A percentile compares a stretch with the other conserved stretches of the same genome.
Conservation (phyloP, 2,113 vertebrate species). For the Pelmatolapia mariae region DNA sequence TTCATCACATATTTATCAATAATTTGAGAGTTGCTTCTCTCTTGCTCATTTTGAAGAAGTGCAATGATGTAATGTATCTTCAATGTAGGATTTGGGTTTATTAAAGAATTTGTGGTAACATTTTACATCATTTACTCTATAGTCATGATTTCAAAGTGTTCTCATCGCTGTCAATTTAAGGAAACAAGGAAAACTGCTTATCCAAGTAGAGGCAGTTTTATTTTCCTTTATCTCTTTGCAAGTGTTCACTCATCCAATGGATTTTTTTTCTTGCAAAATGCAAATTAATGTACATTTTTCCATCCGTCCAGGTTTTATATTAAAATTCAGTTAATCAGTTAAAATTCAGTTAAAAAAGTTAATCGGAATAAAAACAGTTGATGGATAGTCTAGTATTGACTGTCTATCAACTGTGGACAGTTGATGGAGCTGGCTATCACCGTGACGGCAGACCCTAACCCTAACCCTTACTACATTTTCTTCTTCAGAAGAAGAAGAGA, state of each 20-base stretch:
- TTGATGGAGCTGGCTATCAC: no score
- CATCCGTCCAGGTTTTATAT: not conserved
- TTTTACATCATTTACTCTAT: not conserved
- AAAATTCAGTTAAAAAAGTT: not conserved
- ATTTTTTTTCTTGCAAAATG: not conserved
- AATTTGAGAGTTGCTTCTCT: not conserved
- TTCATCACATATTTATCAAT: constrained; percentile 21
- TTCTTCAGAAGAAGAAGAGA: not conserved
- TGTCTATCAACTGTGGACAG: no score
- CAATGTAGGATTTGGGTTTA: not conserved
- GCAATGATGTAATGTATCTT: not conserved
- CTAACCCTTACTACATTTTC: no score
- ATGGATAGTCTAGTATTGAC: not conserved
- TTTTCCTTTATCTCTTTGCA: not conserved
- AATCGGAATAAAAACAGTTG: not conserved
- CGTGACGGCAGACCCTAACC: no score
- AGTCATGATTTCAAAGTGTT: not conserved
- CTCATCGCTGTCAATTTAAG: not conserved
- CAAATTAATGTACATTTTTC: not conserved
- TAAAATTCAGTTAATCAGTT: not conserved
- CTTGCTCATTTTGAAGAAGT: not conserved
- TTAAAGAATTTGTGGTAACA: not conserved
- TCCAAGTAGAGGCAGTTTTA: not conserved
- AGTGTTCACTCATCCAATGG: not conserved
- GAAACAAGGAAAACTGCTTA: not conserved